Evolutionary conservation across 1,140 invertebrate species (phyloP).

Genomic region (Adelges cooleyi): DNA sequence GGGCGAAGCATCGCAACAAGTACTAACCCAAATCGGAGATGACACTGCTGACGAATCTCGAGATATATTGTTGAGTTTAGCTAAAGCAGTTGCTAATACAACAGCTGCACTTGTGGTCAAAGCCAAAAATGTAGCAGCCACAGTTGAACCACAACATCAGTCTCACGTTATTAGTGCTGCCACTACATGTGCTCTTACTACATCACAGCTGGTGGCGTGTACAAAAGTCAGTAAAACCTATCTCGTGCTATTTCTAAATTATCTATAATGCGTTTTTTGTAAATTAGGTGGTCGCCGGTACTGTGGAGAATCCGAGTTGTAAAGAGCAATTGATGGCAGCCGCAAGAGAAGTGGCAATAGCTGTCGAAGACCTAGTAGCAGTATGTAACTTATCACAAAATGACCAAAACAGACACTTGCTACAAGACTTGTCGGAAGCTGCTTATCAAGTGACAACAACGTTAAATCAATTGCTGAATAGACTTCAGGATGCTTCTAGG

Average conservation of each 20-base stretch:
- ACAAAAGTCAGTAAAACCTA: slow-evolving; percentile 57
- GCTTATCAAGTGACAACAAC: slow-evolving; percentile 81
- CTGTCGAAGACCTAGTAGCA: slow-evolving; percentile 80
- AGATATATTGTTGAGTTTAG: slow-evolving; percentile 76
- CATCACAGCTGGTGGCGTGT: slow-evolving; percentile 93
- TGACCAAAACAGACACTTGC: slow-evolving; percentile 46
- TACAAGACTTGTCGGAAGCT: slow-evolving; percentile 68
- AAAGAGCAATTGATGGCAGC: slow-evolving; percentile 88
- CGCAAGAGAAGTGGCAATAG: slow-evolving; percentile 79
- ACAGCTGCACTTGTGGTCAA: slow-evolving; percentile 89
- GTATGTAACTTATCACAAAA: slow-evolving; percentile 64
- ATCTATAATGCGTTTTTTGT: neutral
- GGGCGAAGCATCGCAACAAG: slow-evolving; percentile 87
- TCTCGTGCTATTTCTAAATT: slow-evolving; percentile 4
- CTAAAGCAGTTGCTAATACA: slow-evolving; percentile 93
- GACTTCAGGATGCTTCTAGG: slow-evolving; percentile 11
- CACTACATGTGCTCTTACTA: slow-evolving; percentile 91
- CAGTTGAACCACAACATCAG: slow-evolving; percentile 63
- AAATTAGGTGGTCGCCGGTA: slow-evolving; percentile 61
- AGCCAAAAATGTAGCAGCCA: slow-evolving; percentile 85
- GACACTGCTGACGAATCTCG: slow-evolving; percentile 63
- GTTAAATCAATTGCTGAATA: slow-evolving; percentile 78
- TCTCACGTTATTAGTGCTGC: slow-evolving; percentile 89
- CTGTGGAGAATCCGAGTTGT: slow-evolving; percentile 78
- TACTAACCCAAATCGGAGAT: slow-evolving; percentile 90